Evolutionary conservation across 64 coral and sea anemone genomes (phyloP).

Genomic region (Pocillopora verrucosa): DNA sequence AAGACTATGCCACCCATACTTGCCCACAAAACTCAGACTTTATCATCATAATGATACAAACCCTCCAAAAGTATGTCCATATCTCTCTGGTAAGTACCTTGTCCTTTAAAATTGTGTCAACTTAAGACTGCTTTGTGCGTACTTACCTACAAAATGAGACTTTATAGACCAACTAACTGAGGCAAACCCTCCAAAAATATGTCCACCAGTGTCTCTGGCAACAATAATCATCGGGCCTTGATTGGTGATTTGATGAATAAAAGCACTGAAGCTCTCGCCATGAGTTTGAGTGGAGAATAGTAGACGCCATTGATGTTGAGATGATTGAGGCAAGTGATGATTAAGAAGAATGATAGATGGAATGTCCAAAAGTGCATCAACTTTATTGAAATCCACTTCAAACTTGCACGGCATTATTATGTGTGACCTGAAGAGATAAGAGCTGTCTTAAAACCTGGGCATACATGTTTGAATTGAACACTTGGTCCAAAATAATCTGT

Average conservation of each 20-base stretch:
- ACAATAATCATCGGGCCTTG: conserved; percentile 77
- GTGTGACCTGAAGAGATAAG: conserved; percentile 57
- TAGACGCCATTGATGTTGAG: conserved; percentile 79
- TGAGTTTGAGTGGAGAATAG: conserved; percentile 84
- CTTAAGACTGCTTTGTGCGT: not conserved
- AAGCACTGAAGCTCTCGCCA: conserved; percentile 91
- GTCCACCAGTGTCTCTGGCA: conserved; percentile 61
- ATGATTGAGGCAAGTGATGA: conserved; percentile 56
- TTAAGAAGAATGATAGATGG: conserved; percentile 77
- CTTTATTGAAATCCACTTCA: conserved; percentile 65
- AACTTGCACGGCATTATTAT: conserved; percentile 93
- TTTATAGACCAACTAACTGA: conserved; percentile 87
- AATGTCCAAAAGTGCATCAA: conserved; percentile 68
- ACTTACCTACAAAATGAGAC: conserved; percentile 88
- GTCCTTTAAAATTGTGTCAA: not conserved
- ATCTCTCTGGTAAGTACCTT: not conserved
- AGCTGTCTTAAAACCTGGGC: no score
- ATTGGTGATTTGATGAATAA: conserved; percentile 80
- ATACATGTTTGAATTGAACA: not conserved
- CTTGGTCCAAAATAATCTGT: not conserved
- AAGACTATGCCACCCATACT: no score
- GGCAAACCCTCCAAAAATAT: conserved; percentile 93
- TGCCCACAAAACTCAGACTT: no score
- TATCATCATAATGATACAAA: no score
- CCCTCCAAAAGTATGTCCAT: no score